Evolutionary conservation across 2,888 invertebrate species (phyloP).

Genomic region (Drosophila infuscata): DNA sequence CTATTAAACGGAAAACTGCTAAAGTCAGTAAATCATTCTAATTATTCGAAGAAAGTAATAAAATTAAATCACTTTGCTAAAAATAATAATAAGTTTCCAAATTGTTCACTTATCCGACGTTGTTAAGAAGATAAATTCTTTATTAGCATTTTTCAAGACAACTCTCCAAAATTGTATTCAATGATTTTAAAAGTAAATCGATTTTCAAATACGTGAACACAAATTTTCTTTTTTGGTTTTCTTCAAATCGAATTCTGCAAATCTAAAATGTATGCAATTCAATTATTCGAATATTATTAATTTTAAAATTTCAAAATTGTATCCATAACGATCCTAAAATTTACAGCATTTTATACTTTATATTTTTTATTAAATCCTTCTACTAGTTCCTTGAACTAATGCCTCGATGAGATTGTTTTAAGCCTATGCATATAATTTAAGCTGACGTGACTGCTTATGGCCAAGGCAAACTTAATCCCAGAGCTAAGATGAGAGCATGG

Average conservation of each 20-base stretch:
- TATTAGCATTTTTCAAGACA: too few species aligned
- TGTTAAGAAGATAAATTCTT: background rate
- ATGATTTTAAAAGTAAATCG: too few species aligned
- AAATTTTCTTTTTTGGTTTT: too few species aligned
- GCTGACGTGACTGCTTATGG: conserved; percentile 29
- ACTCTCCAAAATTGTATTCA: too few species aligned
- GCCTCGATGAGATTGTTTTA: background rate
- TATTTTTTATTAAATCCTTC: background rate
- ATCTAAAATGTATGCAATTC: too few species aligned
- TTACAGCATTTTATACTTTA: background rate
- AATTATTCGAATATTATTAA: background rate
- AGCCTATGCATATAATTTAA: conserved; percentile 41
- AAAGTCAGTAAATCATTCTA: background rate
- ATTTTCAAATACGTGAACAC: too few species aligned
- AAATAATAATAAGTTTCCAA: background rate
- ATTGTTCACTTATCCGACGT: background rate
- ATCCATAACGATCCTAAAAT: too few species aligned
- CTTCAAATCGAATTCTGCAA: too few species aligned
- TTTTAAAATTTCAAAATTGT: background rate
- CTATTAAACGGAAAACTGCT: background rate
- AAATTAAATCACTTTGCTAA: background rate
- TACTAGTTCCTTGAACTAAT: background rate
- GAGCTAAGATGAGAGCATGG: background rate
- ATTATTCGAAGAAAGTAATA: too few species aligned
- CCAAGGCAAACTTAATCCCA: background rate